Conservation (phyloP, 2,113 vertebrate genomes). For the Forbesichthys papilliferus region DNA sequence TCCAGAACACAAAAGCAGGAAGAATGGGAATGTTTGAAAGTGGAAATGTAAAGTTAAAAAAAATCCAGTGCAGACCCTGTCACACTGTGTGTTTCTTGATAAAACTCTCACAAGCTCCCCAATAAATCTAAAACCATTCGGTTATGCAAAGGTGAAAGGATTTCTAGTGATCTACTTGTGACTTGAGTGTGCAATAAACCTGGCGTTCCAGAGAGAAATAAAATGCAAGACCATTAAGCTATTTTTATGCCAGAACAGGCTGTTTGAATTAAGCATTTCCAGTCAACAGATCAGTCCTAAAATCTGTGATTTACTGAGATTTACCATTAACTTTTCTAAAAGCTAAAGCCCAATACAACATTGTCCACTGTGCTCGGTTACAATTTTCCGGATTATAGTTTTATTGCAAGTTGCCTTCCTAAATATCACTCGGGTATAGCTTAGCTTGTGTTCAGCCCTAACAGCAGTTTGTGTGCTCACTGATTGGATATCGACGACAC, state of each 20-base stretch:
- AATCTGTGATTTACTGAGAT: conserved; percentile 22
- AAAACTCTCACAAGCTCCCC: conserved; percentile 6
- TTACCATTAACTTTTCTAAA: conserved; percentile 42
- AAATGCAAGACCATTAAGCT: conserved; percentile 16
- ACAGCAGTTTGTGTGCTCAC: conserved; percentile 28
- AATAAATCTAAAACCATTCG: conserved; percentile 4
- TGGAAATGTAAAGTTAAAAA: no score
- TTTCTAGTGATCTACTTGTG: not conserved
- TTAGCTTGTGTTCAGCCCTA: not conserved
- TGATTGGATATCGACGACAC: conserved; percentile 18
- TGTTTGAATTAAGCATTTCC: conserved; percentile 41
- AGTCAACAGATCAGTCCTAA: conserved; percentile 23
- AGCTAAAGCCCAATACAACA: conserved; percentile 32
- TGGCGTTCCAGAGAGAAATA: conserved; percentile 24
- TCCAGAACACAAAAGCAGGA: conserved; percentile 74
- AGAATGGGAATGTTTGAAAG: conserved; percentile 50
- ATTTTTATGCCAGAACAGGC: conserved; percentile 40
- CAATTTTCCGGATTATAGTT: conserved; percentile 19
- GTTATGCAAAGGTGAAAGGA: not conserved
- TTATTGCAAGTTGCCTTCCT: not conserved
- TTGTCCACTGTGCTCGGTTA: conserved; percentile 63
- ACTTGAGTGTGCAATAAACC: conserved; percentile 9
- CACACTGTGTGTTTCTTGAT: not conserved
- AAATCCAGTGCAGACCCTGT: no score
- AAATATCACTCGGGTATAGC: not conserved